phyloP scores from a whole-genome alignment of 2,797 vertebrate genomes.

The Poeciliopsis turneri region DNA sequence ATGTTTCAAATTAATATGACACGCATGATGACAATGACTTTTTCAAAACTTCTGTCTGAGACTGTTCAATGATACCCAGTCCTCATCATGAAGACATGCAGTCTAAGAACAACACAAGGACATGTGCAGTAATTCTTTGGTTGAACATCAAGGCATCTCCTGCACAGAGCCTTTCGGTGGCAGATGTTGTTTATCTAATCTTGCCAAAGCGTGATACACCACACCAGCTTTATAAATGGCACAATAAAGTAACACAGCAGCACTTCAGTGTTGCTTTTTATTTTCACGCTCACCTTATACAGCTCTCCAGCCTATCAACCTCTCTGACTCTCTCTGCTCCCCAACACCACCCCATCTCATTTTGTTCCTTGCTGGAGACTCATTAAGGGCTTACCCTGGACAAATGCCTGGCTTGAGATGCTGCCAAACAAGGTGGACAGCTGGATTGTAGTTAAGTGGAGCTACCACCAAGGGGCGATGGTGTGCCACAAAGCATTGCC shows the following conservation, averaged over 20 bases:
- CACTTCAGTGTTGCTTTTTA: conserved; percentile 49
- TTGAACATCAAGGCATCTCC: conserved; percentile 29
- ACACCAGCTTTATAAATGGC: conserved; percentile 25
- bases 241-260: conserved; percentile 36
- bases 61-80: neutral
- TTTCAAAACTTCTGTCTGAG: neutral
- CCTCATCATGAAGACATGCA: neutral
- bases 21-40: neutral
- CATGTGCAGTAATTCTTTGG: conserved; percentile 6
- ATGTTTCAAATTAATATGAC: neutral
- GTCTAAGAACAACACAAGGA: neutral
- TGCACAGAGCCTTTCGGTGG: conserved; percentile 16
- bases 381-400: conserved; percentile 65
- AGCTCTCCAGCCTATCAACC: conserved; percentile 29
- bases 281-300: conserved; percentile 30
- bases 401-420: conserved; percentile 38
- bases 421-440: conserved; percentile 49
- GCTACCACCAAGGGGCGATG: conserved; percentile 47
- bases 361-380: conserved; percentile 50
- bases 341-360: conserved; percentile 37
- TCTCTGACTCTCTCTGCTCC: conserved; percentile 26
- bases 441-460: conserved; percentile 16
- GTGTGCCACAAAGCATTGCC: conserved; percentile 19
- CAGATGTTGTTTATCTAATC: conserved; percentile 48
- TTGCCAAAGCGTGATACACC: conserved; percentile 36